Evolutionary conservation across 2,888 invertebrate genomes (phyloP).

Genomic region (Antheraea yamamai): DNA sequence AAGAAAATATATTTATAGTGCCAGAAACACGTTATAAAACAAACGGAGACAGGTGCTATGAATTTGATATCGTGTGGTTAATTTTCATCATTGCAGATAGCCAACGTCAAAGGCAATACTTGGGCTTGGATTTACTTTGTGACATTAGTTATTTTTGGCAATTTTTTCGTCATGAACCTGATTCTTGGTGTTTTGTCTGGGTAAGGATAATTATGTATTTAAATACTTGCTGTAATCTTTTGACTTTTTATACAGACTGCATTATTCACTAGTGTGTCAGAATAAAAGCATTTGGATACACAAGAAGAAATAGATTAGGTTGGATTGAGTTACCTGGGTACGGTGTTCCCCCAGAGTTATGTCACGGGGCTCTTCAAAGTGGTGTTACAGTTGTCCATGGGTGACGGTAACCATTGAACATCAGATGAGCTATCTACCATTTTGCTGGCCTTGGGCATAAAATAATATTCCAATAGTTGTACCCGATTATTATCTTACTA

Average conservation of each 20-base stretch:
- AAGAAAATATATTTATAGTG: background rate
- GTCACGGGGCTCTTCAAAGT: too few species aligned
- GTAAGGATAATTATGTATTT: constrained; percentile 75
- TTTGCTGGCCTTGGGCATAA: too few species aligned
- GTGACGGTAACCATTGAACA: too few species aligned
- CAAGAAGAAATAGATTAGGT: background rate
- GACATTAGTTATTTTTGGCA: constrained; percentile 98
- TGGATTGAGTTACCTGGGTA: too few species aligned
- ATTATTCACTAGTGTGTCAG: background rate
- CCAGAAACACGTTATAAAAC: background rate
- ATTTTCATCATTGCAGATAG: constrained; percentile 86
- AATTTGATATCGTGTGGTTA: background rate
- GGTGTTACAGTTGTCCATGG: too few species aligned
- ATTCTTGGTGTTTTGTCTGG: constrained; percentile 99
- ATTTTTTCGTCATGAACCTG: constrained; percentile 99
- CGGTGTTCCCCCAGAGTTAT: too few species aligned
- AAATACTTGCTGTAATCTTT: background rate
- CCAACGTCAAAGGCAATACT: constrained; percentile 95
- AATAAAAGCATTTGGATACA: background rate
- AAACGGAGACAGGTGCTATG: background rate
- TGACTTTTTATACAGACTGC: background rate
- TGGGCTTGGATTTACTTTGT: constrained; percentile 99
- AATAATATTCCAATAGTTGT: background rate
- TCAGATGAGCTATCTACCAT: too few species aligned
- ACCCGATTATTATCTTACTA: background rate